phyloP scores from a whole-genome alignment of 1,140 invertebrate species.

The Ridgeia piscesae region DNA sequence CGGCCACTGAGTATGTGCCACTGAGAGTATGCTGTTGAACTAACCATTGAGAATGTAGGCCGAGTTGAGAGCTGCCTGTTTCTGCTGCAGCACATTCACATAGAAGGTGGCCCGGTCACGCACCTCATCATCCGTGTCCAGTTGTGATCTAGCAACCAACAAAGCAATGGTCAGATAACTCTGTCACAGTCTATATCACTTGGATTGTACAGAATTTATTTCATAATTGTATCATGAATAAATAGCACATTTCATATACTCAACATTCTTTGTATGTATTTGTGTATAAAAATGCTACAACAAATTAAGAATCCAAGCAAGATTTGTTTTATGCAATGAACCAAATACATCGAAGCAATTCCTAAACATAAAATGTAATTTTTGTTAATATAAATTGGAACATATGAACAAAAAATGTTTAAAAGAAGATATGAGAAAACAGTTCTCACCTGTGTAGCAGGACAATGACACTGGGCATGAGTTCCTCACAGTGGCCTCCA shows the following conservation, averaged over 20 bases:
- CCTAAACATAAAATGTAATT: neutral
- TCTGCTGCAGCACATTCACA: conserved; percentile 76
- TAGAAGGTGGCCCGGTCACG: conserved; percentile 98
- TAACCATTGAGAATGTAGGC: conserved; percentile 78
- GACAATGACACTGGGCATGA: conserved; percentile 83
- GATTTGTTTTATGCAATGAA: neutral
- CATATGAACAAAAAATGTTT: conserved; percentile 13
- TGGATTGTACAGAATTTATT: neutral
- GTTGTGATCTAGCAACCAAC: conserved; percentile 75
- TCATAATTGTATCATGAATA: neutral
- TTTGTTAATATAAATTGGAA: too few species aligned
- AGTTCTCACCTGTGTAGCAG: conserved; percentile 60
- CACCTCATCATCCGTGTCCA: conserved; percentile 98
- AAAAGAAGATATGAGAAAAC: conserved; percentile 6
- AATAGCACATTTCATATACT: neutral
- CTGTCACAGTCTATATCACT: neutral
- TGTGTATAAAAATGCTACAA: too few species aligned
- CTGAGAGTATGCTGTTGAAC: neutral
- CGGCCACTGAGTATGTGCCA: neutral
- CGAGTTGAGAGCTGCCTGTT: conserved; percentile 71
- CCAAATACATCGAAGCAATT: neutral
- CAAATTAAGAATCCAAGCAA: too few species aligned
- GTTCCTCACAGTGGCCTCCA: conserved; percentile 88
- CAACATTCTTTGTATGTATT: neutral
- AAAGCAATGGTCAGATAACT: too few species aligned